A percentile compares a stretch with the other conserved stretches of the same genome.
Conservation (phyloP, 2,888 invertebrate genomes). For the Thereva nobilitata region DNA sequence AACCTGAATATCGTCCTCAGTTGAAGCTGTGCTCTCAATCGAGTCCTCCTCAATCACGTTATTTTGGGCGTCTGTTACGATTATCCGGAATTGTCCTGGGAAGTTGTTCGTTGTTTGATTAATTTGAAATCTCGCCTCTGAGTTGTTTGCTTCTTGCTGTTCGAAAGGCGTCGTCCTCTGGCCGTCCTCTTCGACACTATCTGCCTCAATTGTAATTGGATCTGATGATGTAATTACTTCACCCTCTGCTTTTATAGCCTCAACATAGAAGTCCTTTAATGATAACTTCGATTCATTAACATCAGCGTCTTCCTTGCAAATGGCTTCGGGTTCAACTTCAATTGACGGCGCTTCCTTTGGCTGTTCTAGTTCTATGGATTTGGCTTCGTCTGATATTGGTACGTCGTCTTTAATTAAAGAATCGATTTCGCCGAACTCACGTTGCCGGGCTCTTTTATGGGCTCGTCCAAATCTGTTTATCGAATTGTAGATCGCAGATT, state of each 20-base stretch:
- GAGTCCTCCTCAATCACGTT: slow-evolving; percentile 57
- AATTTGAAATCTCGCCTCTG: slow-evolving; percentile 50
- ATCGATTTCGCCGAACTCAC: slow-evolving; percentile 46
- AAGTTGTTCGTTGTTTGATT: slow-evolving; percentile 51
- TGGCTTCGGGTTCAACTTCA: slow-evolving; percentile 49
- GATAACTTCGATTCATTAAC: not conserved
- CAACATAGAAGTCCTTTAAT: slow-evolving; percentile 58
- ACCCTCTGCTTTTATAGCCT: slow-evolving; percentile 56
- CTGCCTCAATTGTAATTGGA: slow-evolving; percentile 5
- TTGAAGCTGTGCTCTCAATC: slow-evolving; percentile 45
- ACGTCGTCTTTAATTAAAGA: slow-evolving; percentile 24
- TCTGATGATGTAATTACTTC: slow-evolving; percentile 52
- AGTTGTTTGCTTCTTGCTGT: no score
- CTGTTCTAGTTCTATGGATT: slow-evolving; percentile 20
- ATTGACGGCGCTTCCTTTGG: slow-evolving; percentile 53
- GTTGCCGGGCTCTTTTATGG: slow-evolving; percentile 53
- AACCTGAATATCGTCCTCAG: slow-evolving; percentile 28
- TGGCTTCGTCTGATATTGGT: not conserved
- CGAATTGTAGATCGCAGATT: slow-evolving; percentile 51
- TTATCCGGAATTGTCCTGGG: slow-evolving; percentile 51
- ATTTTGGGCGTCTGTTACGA: slow-evolving; percentile 56
- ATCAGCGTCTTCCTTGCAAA: slow-evolving; percentile 49
- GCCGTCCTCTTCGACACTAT: not conserved
- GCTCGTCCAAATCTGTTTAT: slow-evolving; percentile 55
- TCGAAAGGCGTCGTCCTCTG: not conserved